These are phyloP conservation scores for Aelia acuminata DNA, from an alignment of 2,888 invertebrate species.

Conservation along the genomic window DNA sequence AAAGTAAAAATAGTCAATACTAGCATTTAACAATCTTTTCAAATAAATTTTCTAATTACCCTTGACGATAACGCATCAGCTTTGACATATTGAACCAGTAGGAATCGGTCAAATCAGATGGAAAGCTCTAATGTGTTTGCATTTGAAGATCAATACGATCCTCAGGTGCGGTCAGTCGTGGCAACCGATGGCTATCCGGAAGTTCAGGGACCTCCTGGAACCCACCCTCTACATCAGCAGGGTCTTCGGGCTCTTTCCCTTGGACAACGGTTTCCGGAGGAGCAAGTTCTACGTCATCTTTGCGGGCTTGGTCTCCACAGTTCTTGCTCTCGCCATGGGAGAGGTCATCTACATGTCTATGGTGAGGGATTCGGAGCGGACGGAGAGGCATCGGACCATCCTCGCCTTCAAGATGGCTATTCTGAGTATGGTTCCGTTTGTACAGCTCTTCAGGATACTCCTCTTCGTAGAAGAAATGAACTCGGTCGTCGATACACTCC, in stretches of 20 bases:
- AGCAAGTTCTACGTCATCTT: background rate
- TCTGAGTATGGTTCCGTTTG: background rate
- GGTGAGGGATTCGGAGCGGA: background rate
- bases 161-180: background rate
- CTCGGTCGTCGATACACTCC: background rate
- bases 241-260: constrained; percentile 5
- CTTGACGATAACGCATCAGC: background rate
- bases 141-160: background rate
- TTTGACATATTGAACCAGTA: background rate
- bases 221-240: background rate
- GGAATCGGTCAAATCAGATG: background rate
- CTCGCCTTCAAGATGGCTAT: constrained; percentile 17
- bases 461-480: background rate
- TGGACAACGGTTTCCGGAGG: background rate
- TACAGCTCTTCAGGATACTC: background rate
- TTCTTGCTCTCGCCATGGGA: background rate
- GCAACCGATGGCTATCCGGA: background rate
- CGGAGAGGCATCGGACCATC: background rate
- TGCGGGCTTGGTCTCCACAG: background rate
- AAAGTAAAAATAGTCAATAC: background rate
- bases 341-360: background rate
- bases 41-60: background rate
- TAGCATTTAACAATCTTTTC: background rate
- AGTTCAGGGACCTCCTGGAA: background rate
- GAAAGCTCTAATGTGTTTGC: constrained; percentile 38